phyloP scores from a whole-genome alignment of 2,797 vertebrate species.

The Nasua narica region DNA sequence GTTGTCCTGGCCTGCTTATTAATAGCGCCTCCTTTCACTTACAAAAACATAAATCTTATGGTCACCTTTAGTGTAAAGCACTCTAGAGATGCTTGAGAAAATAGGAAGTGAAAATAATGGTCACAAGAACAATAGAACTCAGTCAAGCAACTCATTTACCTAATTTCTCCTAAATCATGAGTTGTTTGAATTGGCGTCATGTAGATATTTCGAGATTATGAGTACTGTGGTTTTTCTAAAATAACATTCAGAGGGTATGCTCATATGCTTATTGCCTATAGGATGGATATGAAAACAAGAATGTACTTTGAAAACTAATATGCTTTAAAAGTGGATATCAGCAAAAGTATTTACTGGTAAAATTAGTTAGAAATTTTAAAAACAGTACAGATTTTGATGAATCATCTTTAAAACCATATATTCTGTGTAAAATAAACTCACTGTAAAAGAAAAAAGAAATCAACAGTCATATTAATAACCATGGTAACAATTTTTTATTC shows the following conservation, averaged over 20 bases:
- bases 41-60: not conserved
- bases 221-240: constrained; percentile 17
- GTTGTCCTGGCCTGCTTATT: not conserved
- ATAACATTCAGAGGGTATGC: not conserved
- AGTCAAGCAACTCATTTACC: not conserved
- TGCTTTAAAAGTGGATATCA: not conserved
- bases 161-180: constrained; percentile 3
- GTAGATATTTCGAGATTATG: not conserved
- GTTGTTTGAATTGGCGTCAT: not conserved
- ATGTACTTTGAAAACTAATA: not conserved
- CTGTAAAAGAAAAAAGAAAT: not conserved
- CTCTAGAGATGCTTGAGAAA: not conserved
- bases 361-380: not conserved
- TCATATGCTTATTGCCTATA: not conserved
- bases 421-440: not conserved
- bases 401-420: not conserved
- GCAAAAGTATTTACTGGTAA: not conserved
- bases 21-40: not conserved
- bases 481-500: not conserved
- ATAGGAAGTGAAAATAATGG: not conserved
- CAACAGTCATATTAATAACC: not conserved
- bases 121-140: not conserved
- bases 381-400: not conserved
- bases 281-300: not conserved
- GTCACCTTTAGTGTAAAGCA: not conserved